Evolutionary conservation across 2,797 vertebrate species (phyloP).

Genomic region (Prionace glauca): DNA sequence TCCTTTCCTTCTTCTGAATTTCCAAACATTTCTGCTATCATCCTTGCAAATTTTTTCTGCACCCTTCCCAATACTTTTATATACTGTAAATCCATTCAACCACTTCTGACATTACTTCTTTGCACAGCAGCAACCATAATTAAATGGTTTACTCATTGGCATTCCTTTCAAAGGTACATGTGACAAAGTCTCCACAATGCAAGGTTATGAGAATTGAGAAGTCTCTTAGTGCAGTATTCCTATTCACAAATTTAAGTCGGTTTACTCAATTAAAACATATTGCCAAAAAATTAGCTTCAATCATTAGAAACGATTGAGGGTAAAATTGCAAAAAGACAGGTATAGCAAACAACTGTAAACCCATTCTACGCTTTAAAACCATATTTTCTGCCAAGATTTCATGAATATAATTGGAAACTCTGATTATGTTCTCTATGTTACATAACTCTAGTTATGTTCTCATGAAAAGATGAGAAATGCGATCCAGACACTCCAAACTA

Average conservation of each 20-base stretch:
- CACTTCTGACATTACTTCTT: neutral
- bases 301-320: neutral
- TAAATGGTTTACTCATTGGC: neutral
- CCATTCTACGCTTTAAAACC: neutral
- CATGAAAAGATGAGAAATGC: neutral
- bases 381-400: neutral
- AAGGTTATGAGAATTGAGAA: neutral
- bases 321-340: neutral
- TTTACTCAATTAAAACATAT: neutral
- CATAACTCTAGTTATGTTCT: neutral
- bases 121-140: neutral
- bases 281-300: neutral
- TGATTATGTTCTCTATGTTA: neutral
- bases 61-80: too few relatives aligned
- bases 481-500: neutral
- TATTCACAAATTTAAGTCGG: neutral
- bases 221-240: neutral
- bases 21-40: too few relatives aligned
- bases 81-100: neutral
- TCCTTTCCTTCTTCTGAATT: too few relatives aligned
- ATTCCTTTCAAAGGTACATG: neutral
- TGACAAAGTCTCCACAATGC: neutral
- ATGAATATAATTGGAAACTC: neutral
- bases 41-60: too few relatives aligned
- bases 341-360: neutral